Evolutionary conservation across 2,888 invertebrate genomes (phyloP).

Genomic region (Rhimphoctona megacephalus): DNA sequence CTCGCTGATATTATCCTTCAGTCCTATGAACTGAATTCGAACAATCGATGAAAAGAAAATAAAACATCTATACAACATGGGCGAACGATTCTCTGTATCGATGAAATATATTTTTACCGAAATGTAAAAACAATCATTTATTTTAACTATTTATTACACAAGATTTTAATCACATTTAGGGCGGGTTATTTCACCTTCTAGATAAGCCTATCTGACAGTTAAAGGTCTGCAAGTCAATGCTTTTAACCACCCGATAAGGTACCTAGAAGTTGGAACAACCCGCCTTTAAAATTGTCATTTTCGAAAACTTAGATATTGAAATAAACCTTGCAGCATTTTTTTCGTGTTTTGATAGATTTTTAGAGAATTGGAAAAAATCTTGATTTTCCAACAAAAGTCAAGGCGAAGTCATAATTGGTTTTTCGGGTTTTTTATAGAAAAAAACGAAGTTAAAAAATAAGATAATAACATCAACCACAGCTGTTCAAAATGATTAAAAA

Average conservation of each 20-base stretch:
- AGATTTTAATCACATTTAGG: background rate
- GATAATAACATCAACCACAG: no score
- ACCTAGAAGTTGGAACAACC: no score
- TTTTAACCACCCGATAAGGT: no score
- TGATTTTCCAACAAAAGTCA: background rate
- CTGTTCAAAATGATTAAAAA: no score
- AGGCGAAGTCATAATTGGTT: background rate
- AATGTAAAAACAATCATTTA: slow-evolving; percentile 8
- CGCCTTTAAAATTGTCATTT: background rate
- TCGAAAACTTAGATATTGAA: background rate
- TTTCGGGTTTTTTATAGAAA: no score
- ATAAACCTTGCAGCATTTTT: background rate
- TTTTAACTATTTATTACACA: background rate
- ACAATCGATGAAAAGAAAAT: slow-evolving; percentile 30
- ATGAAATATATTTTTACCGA: slow-evolving; percentile 62
- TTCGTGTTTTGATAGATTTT: background rate
- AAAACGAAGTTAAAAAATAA: no score
- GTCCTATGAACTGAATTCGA: background rate
- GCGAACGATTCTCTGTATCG: slow-evolving; percentile 43
- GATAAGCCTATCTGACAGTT: no score
- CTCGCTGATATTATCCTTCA: slow-evolving; percentile 79
- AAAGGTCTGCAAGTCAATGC: no score
- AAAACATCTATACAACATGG: background rate
- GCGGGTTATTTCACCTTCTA: no score
- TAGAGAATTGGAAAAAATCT: no score